Base-by-base conservation (phyloP, 2,888 invertebrate species). In the Icerya purchasi region DNA sequence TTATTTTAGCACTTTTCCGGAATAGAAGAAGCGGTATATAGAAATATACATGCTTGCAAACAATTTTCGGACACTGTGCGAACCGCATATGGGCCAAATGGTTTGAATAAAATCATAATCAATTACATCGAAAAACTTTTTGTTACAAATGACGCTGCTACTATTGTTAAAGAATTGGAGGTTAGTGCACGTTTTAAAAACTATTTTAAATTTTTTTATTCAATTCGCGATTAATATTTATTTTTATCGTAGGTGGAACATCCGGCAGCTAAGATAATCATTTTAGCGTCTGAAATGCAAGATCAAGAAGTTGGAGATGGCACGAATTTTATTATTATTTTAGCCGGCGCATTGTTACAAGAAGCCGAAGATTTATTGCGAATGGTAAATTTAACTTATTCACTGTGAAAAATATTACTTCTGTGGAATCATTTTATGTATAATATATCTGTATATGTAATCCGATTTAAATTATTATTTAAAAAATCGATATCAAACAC, bases 71-170 rank as follows among this genome's bases (percentile, higher is more conserved):
- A 87, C 68, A 92, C 92, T 63, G 84, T 97, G 22, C 82, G 87
- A 64, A 89, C 96, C 22, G 90, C 96, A 1, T 98, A 92, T 72
- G 98, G 98, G 0, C 98, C 98, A 8, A 93, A 93, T 75, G 98
- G 97, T 66, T 87, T 87, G 89, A 98, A 98, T 73, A 99, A 99
- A 77, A 96, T 99, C 89, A 86, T 99, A 22, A 97, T 99, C 62
- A 99, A 98, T 74, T 96, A 98, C 71, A 79, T 99, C 65, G 96
- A 96, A 69, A 98, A 98, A 70, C 82, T 97, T 66, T 98, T 97
- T 75, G 90, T 99, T 2, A 99, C 98, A 1, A 97, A 92, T 71
- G 98, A 99, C 77, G 98, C 97, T 22, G 97, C 93, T 1, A 98
- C 98, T 0, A 97, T 99, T 63, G 86, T 99, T 66, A 80, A 86